Percentiles rank a stretch among this genome's conserved stretches.
Conservation (phyloP, 2,113 vertebrate genomes). For the Falco punctatus region DNA sequence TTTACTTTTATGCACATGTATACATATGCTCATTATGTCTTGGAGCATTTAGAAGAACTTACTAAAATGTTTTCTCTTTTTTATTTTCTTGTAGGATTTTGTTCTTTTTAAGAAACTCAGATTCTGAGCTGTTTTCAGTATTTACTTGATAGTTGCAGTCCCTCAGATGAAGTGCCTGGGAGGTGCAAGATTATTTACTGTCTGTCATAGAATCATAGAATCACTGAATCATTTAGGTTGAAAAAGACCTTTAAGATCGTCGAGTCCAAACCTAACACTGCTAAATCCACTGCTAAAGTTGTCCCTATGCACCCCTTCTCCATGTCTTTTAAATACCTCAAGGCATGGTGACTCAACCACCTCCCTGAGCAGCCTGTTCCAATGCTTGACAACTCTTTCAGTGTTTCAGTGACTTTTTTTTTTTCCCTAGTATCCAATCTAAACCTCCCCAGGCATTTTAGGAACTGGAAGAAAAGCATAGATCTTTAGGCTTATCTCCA, state of each 20-base stretch:
- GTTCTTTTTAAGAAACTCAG: not conserved
- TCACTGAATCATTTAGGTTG: not conserved
- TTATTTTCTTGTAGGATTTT: not conserved
- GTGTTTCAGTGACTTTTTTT: no score
- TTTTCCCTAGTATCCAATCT: not conserved
- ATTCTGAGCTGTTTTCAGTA: not conserved
- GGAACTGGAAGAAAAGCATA: not conserved
- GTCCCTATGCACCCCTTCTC: not conserved
- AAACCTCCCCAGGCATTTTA: not conserved
- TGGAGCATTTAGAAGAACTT: not conserved
- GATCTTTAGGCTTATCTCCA: not conserved
- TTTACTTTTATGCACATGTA: not conserved
- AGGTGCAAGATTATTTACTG: not conserved
- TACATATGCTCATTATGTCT: not conserved
- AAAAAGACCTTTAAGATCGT: not conserved
- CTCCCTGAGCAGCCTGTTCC: not conserved
- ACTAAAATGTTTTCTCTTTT: not conserved
- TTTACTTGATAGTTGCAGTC: not conserved
- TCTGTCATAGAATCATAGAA: not conserved
- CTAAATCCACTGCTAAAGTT: not conserved
- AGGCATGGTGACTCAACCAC: not conserved
- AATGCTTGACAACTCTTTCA: not conserved
- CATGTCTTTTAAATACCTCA: not conserved
- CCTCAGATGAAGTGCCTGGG: not conserved
- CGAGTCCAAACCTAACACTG: not conserved